phyloP scores from a whole-genome alignment of 1,140 invertebrate species.

The Aradophagus sp. region DNA sequence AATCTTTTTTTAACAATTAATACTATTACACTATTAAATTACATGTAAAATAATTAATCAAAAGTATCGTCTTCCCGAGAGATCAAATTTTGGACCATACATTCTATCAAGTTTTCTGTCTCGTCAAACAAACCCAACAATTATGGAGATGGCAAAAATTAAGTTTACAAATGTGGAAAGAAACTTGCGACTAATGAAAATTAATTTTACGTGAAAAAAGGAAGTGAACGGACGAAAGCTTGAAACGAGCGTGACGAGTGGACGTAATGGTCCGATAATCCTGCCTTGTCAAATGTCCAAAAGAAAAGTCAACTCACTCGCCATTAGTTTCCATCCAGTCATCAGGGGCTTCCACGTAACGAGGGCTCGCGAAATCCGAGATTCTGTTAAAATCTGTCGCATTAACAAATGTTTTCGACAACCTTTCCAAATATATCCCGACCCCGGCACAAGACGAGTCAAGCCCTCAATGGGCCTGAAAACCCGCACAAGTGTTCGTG shows the following conservation, averaged over 20 bases:
- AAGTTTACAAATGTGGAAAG: too few species aligned
- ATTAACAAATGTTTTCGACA: conserved; percentile 57
- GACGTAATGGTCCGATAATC: conserved; percentile 15
- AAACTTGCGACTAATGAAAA: conserved; percentile 40
- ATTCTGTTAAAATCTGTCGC: conserved; percentile 49
- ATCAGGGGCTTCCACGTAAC: conserved; percentile 24
- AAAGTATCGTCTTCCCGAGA: too few species aligned
- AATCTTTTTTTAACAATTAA: too few species aligned
- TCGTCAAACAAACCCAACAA: too few species aligned
- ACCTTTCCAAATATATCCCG: conserved; percentile 58
- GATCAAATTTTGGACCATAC: too few species aligned
- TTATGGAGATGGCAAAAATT: too few species aligned
- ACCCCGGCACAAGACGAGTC: conserved; percentile 37
- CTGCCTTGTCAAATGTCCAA: conserved; percentile 39
- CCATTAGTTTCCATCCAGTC: conserved; percentile 51
- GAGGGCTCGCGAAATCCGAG: conserved; percentile 51
- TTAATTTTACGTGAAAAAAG: conserved; percentile 46
- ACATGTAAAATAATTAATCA: too few species aligned
- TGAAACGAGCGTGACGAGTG: conserved; percentile 24
- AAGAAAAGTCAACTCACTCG: conserved; percentile 22
- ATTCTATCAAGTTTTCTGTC: too few species aligned
- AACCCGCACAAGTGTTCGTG: conserved; percentile 53
- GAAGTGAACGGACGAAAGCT: conserved; percentile 25
- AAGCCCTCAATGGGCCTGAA: conserved; percentile 21
- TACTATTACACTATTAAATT: too few species aligned